Conservation (phyloP, 2,888 invertebrate genomes). For the Argyresthia goedartella region DNA sequence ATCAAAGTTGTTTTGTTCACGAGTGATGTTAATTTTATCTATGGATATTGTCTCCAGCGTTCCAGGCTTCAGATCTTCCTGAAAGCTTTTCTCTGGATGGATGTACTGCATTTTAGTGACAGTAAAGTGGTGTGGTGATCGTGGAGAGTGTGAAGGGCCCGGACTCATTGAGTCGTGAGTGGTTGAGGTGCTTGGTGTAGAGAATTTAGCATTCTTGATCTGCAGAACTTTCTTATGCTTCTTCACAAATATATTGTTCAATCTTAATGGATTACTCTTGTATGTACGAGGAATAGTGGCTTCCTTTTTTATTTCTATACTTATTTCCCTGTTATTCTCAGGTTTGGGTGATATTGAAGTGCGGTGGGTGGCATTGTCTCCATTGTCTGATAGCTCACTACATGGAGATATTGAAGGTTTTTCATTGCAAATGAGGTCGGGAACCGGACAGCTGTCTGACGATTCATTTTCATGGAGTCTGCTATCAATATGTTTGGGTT, state of each 20-base stretch:
- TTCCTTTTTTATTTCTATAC: constrained; percentile 15
- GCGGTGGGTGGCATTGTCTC: constrained; percentile 50
- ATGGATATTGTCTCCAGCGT: constrained; percentile 35
- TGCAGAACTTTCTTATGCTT: constrained; percentile 58
- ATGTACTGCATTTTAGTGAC: constrained; percentile 32
- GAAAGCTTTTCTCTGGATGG: constrained; percentile 12
- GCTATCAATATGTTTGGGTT: constrained; percentile 30
- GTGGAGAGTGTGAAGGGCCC: constrained; percentile 36
- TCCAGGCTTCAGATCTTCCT: neutral
- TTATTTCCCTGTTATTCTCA: constrained; percentile 12
- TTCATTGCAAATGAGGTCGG: constrained; percentile 64
- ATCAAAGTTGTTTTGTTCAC: constrained; percentile 37
- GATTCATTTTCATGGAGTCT: constrained; percentile 47
- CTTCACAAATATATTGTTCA: constrained; percentile 56
- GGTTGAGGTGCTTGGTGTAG: constrained; percentile 12
- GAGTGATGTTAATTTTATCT: constrained; percentile 34
- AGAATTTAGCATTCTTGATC: constrained; percentile 48
- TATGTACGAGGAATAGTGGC: constrained; percentile 18
- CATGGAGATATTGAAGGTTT: constrained; percentile 64
- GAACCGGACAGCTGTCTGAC: constrained; percentile 57
- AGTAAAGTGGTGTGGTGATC: constrained; percentile 40
- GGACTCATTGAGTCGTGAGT: constrained; percentile 22
- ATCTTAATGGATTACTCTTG: constrained; percentile 34
- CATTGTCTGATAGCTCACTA: constrained; percentile 58
- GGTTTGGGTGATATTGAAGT: constrained; percentile 34